phyloP scores from a whole-genome alignment of 2,888 invertebrate species.

The Pyrgus malvae region DNA sequence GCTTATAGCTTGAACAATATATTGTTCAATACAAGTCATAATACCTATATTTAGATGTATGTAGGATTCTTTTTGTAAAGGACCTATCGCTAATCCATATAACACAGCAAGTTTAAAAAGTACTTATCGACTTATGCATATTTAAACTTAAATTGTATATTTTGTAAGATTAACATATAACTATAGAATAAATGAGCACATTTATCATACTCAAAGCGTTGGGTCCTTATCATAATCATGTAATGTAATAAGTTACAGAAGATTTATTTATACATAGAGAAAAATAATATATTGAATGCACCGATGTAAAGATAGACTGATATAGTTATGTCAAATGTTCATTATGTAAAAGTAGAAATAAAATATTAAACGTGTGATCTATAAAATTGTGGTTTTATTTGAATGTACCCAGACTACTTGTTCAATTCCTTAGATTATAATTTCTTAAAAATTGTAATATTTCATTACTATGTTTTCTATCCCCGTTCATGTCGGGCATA shows the following conservation, averaged over 20 bases:
- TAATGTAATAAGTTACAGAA: conserved; percentile 36
- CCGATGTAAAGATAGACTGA: conserved; percentile 58
- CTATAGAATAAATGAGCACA: neutral
- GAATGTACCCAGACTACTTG: neutral
- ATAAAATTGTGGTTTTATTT: conserved; percentile 33
- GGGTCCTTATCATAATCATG: conserved; percentile 32
- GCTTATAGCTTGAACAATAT: neutral
- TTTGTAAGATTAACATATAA: conserved; percentile 18
- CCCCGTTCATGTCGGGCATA: no score
- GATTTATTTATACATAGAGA: conserved; percentile 51
- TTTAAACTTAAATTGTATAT: conserved; percentile 10
- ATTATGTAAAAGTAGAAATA: conserved; percentile 43
- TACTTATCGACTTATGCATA: conserved; percentile 1
- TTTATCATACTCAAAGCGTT: conserved; percentile 23
- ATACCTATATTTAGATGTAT: conserved; percentile 16
- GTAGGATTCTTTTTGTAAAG: conserved; percentile 19
- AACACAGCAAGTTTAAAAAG: conserved; percentile 6
- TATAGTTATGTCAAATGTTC: conserved; percentile 43
- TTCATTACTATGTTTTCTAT: no score
- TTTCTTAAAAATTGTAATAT: no score
- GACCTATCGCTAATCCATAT: conserved; percentile 2
- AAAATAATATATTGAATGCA: conserved; percentile 58
- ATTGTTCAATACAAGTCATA: conserved; percentile 19
- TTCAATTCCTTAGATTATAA: no score
- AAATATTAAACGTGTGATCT: conserved; percentile 48